Base-by-base conservation (phyloP, 2,113 vertebrate species). In the Chloroceryle aenea region DNA sequence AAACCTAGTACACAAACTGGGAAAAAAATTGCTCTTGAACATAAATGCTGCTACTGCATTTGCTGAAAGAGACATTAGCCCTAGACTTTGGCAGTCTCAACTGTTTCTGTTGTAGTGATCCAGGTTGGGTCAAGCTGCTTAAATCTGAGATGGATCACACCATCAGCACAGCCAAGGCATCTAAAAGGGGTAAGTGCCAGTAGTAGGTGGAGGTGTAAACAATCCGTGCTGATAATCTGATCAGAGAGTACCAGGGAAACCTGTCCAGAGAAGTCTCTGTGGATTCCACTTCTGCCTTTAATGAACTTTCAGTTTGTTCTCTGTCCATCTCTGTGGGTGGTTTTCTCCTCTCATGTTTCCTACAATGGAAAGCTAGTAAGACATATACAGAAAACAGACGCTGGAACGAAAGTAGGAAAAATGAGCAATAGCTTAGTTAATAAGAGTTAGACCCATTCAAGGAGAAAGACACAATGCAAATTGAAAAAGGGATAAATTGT, bases 381-480 rank as follows among this genome's bases (percentile, higher is more conserved):
- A 55, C 59, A 30, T 58, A 72, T 76, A 83, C 78, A 59, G 63
- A 94, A 96, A 96, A 83, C 85, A 87, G 86, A 89, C 27, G 32
- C 71, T 90, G 72, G 50, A 91, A 91, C 48, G n/a, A 16, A 96
- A 91, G 50, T 32, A 90, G 85, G 71, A 91, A 93, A 94, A 95
- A 91, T 73, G 91, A 91, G 62, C 89, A 91, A 82, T 85, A 66
- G 16, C 55, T 87, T 84, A 30, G 56, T 87, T 85, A 73, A 80
- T 66, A 53, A 50, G 12, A 68, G 74, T 91, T 93, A 83, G 63
- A 53, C 45, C 86, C 62, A 29, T 85, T 82, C 53, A 62, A 93
- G 73, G 93, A 92, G 56, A 82, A 87, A 62, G 91, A 34, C 74
- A 73, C 30, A 55, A 47, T 58, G 36, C 9, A 9, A 55, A 36